Base-by-base conservation (phyloP, 2,888 invertebrate genomes). In the Hecatera dysodea region DNA sequence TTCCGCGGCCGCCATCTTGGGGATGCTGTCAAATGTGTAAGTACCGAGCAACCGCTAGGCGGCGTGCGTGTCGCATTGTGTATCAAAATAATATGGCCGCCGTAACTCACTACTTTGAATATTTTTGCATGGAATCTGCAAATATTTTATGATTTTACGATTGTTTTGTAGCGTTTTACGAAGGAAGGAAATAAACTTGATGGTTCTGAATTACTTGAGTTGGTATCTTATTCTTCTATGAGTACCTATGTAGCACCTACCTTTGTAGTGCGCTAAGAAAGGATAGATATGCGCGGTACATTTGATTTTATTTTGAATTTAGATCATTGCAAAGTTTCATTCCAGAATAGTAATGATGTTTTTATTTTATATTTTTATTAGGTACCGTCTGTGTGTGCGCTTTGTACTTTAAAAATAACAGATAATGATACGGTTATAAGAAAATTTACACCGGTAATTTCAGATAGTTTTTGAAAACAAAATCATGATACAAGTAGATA, bases 51-150 rank as follows among this genome's bases (percentile, higher is more conserved):
- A 83, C 93, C 95, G 91, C 93, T 84, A 93, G 94, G 92, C 91
- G 95, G 95, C 95, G 95, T 92, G 92, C 93, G 92, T 93, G 93
- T 91, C 93, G 92, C 91, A 82, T 82, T 83, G 78, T 82, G 73
- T 86, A 83, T 85, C 81, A 82, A 87, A 87, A 88, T 91, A 92
- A 91, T 90, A 92, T 93, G 94, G 93, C 93, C 73, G 90, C 89
- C 90, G 87, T 85, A 89, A 88, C 88, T 88, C 84, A 69, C 81
- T 84, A 86, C 87, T 92, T 92, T 94, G 94, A 95, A 95, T 95
- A 95, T 94, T 94, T 95, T 95, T 93, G 91, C 94, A 95, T 95
- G 83, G 84, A 84, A 84, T 87, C 84, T 86, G 59, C 76, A 77
- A 82, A 83, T 81, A 73, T 82, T 87, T 83, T 83, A 64, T 71